Conservation (phyloP, 1,140 invertebrate genomes). For the Drosophila santomea region DNA sequence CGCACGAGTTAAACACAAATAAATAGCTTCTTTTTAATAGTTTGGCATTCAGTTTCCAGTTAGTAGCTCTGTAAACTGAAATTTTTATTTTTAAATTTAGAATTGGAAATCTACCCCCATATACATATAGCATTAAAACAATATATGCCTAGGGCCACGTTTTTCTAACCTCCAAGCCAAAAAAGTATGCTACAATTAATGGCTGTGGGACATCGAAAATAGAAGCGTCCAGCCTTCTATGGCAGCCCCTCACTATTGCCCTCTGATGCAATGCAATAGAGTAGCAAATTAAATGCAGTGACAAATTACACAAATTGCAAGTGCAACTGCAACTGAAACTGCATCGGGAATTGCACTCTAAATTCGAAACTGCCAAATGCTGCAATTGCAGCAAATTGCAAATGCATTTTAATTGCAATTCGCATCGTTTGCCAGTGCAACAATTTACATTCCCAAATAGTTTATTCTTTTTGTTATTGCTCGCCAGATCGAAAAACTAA, state of each 20-base stretch:
- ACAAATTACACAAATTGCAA: slow-evolving; percentile 74
- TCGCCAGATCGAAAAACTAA: slow-evolving; percentile 45
- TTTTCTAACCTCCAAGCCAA: not conserved
- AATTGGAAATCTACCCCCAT: no score
- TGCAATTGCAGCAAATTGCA: slow-evolving; percentile 62
- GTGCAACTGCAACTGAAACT: slow-evolving; percentile 34
- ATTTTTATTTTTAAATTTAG: no score
- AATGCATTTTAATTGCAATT: slow-evolving; percentile 78
- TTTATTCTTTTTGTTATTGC: slow-evolving; percentile 23
- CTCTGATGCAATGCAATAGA: slow-evolving; percentile 12
- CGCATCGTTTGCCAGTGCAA: slow-evolving; percentile 29
- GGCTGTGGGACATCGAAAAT: slow-evolving; percentile 7
- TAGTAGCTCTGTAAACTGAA: no score
- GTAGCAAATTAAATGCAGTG: slow-evolving; percentile 68
- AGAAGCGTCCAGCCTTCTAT: slow-evolving; percentile 20
- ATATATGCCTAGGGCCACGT: not conserved
- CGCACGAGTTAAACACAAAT: not conserved
- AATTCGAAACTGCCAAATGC: slow-evolving; percentile 48
- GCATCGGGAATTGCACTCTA: slow-evolving; percentile 34
- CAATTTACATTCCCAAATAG: slow-evolving; percentile 55
- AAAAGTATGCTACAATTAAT: slow-evolving; percentile 47
- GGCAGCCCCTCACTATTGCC: not conserved
- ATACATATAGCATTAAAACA: not conserved
- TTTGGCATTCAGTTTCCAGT: no score
- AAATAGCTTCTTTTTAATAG: no score